Base-by-base conservation (phyloP, 2,797 vertebrate species). In the Syngnathus acus region DNA sequence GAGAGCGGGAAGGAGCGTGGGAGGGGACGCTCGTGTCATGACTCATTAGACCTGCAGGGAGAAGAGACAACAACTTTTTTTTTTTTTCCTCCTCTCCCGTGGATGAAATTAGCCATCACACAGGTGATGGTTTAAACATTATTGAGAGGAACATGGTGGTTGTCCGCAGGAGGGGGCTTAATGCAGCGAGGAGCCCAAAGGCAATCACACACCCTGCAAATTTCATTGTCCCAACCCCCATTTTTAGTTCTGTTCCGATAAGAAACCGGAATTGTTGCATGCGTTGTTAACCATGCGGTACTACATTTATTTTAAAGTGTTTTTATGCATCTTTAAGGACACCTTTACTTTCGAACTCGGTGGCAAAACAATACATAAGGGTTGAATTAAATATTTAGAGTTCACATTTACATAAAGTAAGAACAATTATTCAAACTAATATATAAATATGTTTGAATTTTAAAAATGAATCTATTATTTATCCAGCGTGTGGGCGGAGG, bases 11-110 rank as follows among this genome's bases (percentile, higher is more conserved):
- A 14, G 62, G 21, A 19, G 85, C 75, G 86, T 81, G 78, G 86
- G 87, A 82, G 88, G 86, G 78, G 68, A 72, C 71, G 77, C 72
- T 60, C 45, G 21, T 84, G 81, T 86, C 86, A 85, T 71, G 86
- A 87, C 79, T 89, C 88, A 83, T 87, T 84, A 87, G 75, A 78
- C 78, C 79, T 37, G 65, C 40, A 10, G 39, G 17, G 59, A 50
- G 21, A 19, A 60, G 62, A 17, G 10, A 60, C 37, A 63, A 68
- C 76, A 74, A 74, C 42, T 3, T 62, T 2, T 63, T 11, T 39
- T 39, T n/a, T 32, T n/a, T 11, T 38, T 21, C 1, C 5, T 17
- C 39, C n/a, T 5, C 57, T 40, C 1, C 39, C 13, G 6, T 23
- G 16, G 65, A 21, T 19, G 4, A 21, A 60, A 68, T 70, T 66